A percentile compares a stretch with the other conserved stretches of the same genome.
phyloP scores from a whole-genome alignment of 2,113 vertebrate species.

The Melanerpes aurifrons region DNA sequence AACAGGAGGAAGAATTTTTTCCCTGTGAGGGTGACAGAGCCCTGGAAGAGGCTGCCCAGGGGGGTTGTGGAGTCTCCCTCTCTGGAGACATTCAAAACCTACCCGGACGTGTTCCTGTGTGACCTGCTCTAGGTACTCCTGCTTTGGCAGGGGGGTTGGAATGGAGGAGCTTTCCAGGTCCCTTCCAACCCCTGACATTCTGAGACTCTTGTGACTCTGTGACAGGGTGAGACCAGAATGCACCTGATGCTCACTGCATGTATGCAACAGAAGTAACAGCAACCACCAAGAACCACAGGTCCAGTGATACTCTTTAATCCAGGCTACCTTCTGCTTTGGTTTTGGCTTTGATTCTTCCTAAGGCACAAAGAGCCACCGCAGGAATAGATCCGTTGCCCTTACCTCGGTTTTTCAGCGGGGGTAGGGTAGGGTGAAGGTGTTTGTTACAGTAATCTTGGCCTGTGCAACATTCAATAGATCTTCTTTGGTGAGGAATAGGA shows the following conservation, averaged over 20 bases:
- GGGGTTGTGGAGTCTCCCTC: too few species aligned
- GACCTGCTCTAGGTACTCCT: too few species aligned
- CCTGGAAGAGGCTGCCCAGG: too few species aligned
- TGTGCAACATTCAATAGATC: conserved; percentile 92
- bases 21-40: too few species aligned
- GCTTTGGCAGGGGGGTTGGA: too few species aligned
- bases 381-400: conserved; percentile 5
- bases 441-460: conserved; percentile 93
- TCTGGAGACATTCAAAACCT: too few species aligned
- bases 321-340: background rate
- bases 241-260: fast-evolving
- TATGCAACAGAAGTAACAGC: background rate
- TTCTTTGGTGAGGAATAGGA: conserved; percentile 84
- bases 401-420: conserved; percentile 87
- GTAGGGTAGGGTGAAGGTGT: conserved; percentile 90
- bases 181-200: too few species aligned
- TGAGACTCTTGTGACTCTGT: background rate
- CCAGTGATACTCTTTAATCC: background rate
- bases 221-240: fast-evolving
- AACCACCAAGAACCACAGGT: background rate
- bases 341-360: background rate
- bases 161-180: too few species aligned
- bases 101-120: too few species aligned
- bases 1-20: too few species aligned
- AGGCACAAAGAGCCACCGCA: background rate